Percentiles rank a stretch among this genome's conserved stretches.
These are phyloP conservation scores for Neuroterus valhalla DNA, from an alignment of 1,140 invertebrate genomes.

Conservation along the genomic window DNA sequence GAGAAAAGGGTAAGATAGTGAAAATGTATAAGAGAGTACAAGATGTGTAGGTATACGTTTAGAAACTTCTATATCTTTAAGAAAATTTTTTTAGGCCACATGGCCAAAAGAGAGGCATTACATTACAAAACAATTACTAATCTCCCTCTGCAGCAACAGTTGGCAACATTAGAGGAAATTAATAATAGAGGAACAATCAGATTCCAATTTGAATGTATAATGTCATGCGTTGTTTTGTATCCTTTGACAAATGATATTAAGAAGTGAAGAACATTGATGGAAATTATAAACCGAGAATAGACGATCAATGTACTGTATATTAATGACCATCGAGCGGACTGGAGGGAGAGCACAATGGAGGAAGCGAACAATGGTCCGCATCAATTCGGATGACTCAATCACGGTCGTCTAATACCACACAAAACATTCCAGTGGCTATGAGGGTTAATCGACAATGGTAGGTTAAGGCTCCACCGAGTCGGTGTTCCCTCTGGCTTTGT, in stretches of 20 bases:
- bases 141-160: too few relatives aligned
- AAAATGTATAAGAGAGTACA: too few relatives aligned
- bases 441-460: background rate
- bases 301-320: slow-evolving; percentile 56
- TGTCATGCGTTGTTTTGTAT: background rate
- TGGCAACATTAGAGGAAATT: too few relatives aligned
- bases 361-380: slow-evolving; percentile 58
- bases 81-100: too few relatives aligned
- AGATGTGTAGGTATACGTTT: too few relatives aligned
- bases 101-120: too few relatives aligned
- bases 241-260: slow-evolving; percentile 23
- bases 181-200: too few relatives aligned
- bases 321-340: slow-evolving; percentile 54
- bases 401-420: slow-evolving; percentile 32
- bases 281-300: slow-evolving; percentile 15
- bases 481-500: background rate
- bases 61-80: too few relatives aligned
- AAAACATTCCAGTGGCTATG: background rate
- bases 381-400: slow-evolving; percentile 66
- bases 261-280: background rate
- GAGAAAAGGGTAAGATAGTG: too few relatives aligned
- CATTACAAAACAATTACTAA: too few relatives aligned
- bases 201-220: too few relatives aligned
- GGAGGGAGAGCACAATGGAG: slow-evolving; percentile 48
- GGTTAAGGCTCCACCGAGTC: background rate